Evolutionary conservation across 2,113 vertebrate species (phyloP).

Genomic region (Crotophaga sulcirostris): DNA sequence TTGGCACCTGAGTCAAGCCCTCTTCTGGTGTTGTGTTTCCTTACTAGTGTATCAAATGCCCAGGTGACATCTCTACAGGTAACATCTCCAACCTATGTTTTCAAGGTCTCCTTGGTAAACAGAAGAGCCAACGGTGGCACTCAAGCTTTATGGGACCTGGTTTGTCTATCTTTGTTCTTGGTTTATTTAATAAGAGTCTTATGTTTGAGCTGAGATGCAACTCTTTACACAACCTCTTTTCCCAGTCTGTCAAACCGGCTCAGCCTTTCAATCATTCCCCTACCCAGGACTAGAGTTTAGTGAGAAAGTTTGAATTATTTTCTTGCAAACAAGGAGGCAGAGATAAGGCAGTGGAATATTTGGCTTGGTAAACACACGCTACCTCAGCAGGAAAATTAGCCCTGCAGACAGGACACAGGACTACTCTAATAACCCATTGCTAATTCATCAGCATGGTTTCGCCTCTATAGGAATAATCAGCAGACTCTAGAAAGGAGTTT

Average conservation of each 20-base stretch:
- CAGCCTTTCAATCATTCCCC: neutral
- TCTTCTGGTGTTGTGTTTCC: neutral
- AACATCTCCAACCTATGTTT: neutral
- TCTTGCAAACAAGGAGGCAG: neutral
- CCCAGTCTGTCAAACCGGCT: neutral
- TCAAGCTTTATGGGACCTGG: neutral
- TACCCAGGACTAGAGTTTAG: neutral
- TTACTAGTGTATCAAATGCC: neutral
- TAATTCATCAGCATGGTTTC: conserved; percentile 25
- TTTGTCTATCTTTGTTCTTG: neutral
- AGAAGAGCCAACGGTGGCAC: neutral
- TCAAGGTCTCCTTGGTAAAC: neutral
- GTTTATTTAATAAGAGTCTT: neutral
- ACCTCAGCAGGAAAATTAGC: neutral
- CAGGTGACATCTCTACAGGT: neutral
- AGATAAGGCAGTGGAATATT: neutral
- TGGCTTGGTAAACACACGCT: neutral
- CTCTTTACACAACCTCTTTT: neutral
- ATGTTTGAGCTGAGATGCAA: neutral
- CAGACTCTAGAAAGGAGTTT: conserved; percentile 6
- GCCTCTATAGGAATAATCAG: conserved; percentile 36
- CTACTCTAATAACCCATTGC: neutral
- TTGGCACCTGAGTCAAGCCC: neutral
- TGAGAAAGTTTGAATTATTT: neutral
- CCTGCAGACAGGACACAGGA: neutral